These are phyloP conservation scores for Podabrus alpinus DNA, from an alignment of 2,888 invertebrate species.

Conservation along the genomic window DNA sequence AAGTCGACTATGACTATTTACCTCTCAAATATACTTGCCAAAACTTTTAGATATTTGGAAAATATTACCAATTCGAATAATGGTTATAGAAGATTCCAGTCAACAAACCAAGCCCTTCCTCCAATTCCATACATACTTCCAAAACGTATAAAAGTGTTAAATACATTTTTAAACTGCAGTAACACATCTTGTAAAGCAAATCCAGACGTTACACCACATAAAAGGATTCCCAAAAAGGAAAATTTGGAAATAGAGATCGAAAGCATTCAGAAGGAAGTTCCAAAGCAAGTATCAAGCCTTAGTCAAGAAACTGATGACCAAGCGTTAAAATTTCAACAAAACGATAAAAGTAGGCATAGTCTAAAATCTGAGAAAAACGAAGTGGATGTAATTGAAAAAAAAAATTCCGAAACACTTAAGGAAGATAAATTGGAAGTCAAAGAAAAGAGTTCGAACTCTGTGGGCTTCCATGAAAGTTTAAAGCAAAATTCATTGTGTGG, in stretches of 20 bases:
- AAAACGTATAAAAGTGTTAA: not conserved
- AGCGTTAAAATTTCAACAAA: not conserved
- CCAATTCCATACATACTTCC: not conserved
- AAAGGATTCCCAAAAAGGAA: not conserved
- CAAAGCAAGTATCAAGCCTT: not conserved
- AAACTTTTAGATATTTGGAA: not conserved
- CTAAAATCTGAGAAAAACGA: not conserved
- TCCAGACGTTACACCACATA: not conserved
- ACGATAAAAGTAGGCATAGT: not conserved
- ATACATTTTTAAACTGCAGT: not conserved
- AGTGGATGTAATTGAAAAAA: not conserved
- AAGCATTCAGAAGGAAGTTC: not conserved
- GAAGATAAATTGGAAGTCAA: not conserved
- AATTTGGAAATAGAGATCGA: not conserved
- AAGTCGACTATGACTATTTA: not conserved
- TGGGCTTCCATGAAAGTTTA: not conserved
- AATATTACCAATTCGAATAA: not conserved
- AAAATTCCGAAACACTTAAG: not conserved
- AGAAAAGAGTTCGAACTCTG: not conserved
- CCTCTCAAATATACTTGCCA: too few relatives aligned
- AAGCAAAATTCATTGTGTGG: not conserved
- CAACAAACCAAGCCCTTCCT: not conserved
- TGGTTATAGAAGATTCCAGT: not conserved
- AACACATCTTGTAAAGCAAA: not conserved
- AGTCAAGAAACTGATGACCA: not conserved